A percentile compares a stretch with the other conserved stretches of the same genome.
Evolutionary conservation across 2,113 vertebrate species (phyloP).

Genomic region (Cavia aperea): DNA sequence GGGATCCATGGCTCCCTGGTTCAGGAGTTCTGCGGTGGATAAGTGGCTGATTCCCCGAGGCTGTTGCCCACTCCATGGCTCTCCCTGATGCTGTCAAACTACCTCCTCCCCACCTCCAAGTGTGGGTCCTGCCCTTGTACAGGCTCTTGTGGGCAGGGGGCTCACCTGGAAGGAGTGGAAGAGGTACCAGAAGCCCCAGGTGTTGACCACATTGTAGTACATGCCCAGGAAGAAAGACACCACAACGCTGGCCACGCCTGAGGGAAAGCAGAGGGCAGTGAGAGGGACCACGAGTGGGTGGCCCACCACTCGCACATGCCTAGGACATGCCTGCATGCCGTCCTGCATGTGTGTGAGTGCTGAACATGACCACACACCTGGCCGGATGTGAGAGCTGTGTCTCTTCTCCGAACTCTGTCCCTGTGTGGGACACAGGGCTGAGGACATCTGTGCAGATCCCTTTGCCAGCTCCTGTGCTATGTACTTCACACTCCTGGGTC

Average conservation of each 20-base stretch:
- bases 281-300: conserved; percentile 66
- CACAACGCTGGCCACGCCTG: conserved; percentile 88
- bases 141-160: not conserved
- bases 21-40: not conserved
- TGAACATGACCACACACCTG: not conserved
- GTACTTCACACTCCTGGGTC: not conserved
- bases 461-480: not conserved
- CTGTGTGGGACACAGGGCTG: fast-evolving
- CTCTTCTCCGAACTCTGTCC: not conserved
- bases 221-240: conserved; percentile 89
- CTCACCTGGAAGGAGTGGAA: conserved; percentile 96
- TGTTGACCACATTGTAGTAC: conserved; percentile 94
- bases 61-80: not conserved
- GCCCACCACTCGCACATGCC: not conserved
- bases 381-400: not conserved
- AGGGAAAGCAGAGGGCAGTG: not conserved
- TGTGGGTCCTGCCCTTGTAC: not conserved
- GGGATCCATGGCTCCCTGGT: not conserved
- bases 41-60: not conserved
- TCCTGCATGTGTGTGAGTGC: not conserved
- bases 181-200: conserved; percentile 98
- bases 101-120: not conserved
- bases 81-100: not conserved
- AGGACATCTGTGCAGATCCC: no score
- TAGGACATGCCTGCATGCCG: not conserved